A percentile compares a stretch with the other conserved stretches of the same genome.
Evolutionary conservation across 2,797 vertebrate genomes (phyloP).

Genomic region (Phyllotis vaccarum): DNA sequence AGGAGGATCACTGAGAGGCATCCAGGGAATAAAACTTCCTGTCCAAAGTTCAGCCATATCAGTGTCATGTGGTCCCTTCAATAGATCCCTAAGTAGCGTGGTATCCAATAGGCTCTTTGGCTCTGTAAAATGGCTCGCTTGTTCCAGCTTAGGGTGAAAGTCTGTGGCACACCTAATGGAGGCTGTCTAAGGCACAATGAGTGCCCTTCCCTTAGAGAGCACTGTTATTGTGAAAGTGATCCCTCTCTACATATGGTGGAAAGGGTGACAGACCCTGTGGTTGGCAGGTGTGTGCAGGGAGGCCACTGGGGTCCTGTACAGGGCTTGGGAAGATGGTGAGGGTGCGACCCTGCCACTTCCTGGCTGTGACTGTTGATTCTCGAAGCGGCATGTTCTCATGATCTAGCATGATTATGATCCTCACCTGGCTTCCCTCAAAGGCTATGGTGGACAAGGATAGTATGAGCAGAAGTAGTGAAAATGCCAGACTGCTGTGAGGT

Average conservation of each 20-base stretch:
- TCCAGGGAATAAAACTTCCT: background rate
- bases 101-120: background rate
- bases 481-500: fast-evolving
- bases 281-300: background rate
- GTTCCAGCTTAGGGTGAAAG: background rate
- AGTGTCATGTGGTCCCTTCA: background rate
- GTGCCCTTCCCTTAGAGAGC: background rate
- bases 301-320: background rate
- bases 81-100: background rate
- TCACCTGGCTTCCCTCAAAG: background rate
- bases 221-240: background rate
- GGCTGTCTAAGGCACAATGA: background rate
- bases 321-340: background rate
- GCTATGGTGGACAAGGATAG: fast-evolving
- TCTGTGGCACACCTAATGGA: fast-evolving
- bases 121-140: background rate
- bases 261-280: background rate
- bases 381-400: fast-evolving
- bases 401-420: background rate
- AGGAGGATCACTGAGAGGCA: background rate
- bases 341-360: fast-evolving
- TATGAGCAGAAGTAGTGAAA: fast-evolving
- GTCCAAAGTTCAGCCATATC: background rate
- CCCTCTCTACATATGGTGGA: fast-evolving
- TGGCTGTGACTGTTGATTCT: background rate